Percentiles rank a stretch among this genome's conserved stretches.
Conservation (phyloP, 2,797 vertebrate genomes). For the Dryobates pubescens region DNA sequence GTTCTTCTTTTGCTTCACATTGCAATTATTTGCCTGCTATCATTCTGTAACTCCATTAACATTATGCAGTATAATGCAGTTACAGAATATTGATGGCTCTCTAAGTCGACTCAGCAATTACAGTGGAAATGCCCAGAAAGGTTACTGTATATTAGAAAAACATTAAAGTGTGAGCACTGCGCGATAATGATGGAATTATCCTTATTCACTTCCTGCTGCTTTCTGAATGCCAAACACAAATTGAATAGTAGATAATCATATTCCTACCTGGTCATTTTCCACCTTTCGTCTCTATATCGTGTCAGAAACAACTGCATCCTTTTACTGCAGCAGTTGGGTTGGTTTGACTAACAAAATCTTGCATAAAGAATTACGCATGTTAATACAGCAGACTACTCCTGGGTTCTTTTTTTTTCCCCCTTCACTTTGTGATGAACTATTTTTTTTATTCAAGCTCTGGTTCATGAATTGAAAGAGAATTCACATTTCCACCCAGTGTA, state of each 20-base stretch:
- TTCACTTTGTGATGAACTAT: neutral
- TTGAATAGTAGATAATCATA: constrained; percentile 46
- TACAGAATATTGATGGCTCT: constrained; percentile 53
- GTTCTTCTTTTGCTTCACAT: neutral
- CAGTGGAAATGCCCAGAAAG: constrained; percentile 57
- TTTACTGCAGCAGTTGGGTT: neutral
- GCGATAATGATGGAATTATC: constrained; percentile 67
- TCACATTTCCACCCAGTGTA: neutral
- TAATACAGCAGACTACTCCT: neutral
- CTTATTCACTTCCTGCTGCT: constrained; percentile 59
- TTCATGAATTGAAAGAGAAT: constrained; percentile 10
- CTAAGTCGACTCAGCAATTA: constrained; percentile 67
- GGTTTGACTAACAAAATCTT: constrained; percentile 13
- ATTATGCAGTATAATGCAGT: constrained; percentile 26
- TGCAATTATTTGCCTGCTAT: constrained; percentile 13
- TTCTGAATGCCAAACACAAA: constrained; percentile 63
- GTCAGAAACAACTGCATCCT: neutral
- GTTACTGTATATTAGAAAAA: constrained; percentile 64
- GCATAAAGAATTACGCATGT: constrained; percentile 14
- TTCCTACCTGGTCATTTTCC: constrained; percentile 56
- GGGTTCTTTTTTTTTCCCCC: neutral
- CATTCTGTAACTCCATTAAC: constrained; percentile 35
- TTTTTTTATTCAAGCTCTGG: neutral
- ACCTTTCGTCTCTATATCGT: constrained; percentile 8
- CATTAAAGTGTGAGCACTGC: constrained; percentile 54